These are phyloP conservation scores for Gorilla gorilla DNA, from an alignment of 2,113 vertebrate species.

Conservation along the genomic window DNA sequence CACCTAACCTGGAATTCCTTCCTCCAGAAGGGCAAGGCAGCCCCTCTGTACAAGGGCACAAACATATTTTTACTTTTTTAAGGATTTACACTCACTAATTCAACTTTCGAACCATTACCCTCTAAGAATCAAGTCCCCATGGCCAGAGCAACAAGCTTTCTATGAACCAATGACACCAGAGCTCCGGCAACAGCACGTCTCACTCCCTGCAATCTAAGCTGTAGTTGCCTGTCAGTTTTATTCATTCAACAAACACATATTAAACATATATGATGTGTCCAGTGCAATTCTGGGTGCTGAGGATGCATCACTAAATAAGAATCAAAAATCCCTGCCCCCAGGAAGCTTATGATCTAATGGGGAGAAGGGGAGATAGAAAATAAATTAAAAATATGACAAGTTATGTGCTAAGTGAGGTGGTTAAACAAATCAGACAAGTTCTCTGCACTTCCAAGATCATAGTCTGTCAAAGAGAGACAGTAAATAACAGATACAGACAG, in stretches of 20 bases:
- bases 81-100: not conserved
- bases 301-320: not conserved
- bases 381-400: not conserved
- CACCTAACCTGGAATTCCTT: not conserved
- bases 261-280: no score
- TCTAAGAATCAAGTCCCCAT: not conserved
- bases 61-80: not conserved
- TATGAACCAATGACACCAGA: not conserved
- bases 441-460: not conserved
- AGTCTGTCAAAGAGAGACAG: not conserved
- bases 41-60: not conserved
- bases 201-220: not conserved
- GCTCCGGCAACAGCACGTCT: not conserved
- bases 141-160: not conserved
- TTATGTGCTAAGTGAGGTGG: no score
- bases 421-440: not conserved
- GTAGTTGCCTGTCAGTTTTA: not conserved
- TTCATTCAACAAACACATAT: not conserved
- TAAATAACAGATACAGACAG: not conserved
- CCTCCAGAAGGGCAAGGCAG: not conserved
- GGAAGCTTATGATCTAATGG: not conserved
- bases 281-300: not conserved
- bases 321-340: not conserved
- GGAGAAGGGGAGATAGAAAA: not conserved
- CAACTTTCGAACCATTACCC: not conserved